Evolutionary conservation across 2,113 vertebrate genomes (phyloP), one percentile per base, ranked within the genome.

Genomic region (Pangasianodon hypophthalmus): DNA sequence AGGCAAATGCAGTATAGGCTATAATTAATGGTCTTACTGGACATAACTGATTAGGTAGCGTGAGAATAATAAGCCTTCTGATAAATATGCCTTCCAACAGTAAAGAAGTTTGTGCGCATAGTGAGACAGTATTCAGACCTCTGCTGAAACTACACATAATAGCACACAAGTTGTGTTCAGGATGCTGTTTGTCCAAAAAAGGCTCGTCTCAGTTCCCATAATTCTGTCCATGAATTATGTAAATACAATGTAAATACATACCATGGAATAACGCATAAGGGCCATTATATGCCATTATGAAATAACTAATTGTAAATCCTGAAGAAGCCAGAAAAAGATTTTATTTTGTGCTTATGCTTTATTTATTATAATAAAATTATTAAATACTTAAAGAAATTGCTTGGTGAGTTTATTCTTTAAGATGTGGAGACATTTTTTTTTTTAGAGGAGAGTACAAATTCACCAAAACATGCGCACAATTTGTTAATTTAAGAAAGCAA

Each of bases 1-100:
- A 83, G n/a, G 62, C 48, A 54, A 29, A 69, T 71, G 64, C 13
- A 46, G 19, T 71, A 69, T 83, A 54, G 48, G 41, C 87, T 58
- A 84, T 82, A 88, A 84, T 88, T 84, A 56, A 82, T 41, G 3
- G 24, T 29, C 24, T 84, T 84, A 58, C 69, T 84, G 50, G 64
- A 58, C 29, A 73, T 14, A 84, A 73, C 48, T 84, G 14, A 73
- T 73, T 48, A 87, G 10, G 29, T 46, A 46, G 62, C 73, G 13
- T 46, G 0, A 48, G 37, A 84, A 84, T 83, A 88, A 88, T 73
- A 88, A 19, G 87, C 46, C 46, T 41, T 56, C 3, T 71, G 58
- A 83, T 88, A 82, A 88, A 69, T 88, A 82, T 24, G 19, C 79
- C 37, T 46, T 52, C 46, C 6, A 56, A 58, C 71, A 41, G 44